Evolutionary conservation across 2,797 vertebrate genomes (phyloP).

Genomic region (Alosa sapidissima): DNA sequence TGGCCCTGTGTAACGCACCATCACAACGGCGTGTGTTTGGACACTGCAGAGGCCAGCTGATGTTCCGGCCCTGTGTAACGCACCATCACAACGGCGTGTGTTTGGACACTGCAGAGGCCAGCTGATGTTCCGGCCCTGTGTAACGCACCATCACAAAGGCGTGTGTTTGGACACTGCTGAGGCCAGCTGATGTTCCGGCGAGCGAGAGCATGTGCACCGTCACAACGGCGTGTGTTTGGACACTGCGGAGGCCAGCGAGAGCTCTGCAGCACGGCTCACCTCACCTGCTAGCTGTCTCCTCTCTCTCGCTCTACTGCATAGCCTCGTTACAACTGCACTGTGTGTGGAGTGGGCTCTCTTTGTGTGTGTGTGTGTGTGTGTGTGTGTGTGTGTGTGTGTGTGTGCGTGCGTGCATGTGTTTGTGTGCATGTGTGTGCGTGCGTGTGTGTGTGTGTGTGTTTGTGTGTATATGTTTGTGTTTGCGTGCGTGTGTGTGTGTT

Average conservation of each 20-base stretch:
- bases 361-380: neutral
- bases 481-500: neutral
- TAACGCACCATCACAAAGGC: no score
- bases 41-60: neutral
- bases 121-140: no score
- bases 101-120: no score
- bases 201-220: neutral
- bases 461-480: neutral
- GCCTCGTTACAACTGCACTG: neutral
- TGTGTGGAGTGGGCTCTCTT: neutral
- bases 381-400: slow-evolving; percentile 24
- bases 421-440: neutral
- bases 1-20: no score
- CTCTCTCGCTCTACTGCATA: neutral
- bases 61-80: no score
- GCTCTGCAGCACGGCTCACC: neutral
- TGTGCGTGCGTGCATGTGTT: neutral
- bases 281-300: neutral
- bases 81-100: no score
- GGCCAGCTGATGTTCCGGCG: no score
- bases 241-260: neutral
- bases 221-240: slow-evolving; percentile 2
- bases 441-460: neutral
- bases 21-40: neutral
- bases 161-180: no score